Evolutionary conservation across 2,113 vertebrate species (phyloP).

Genomic region (Phoenicopterus ruber): DNA sequence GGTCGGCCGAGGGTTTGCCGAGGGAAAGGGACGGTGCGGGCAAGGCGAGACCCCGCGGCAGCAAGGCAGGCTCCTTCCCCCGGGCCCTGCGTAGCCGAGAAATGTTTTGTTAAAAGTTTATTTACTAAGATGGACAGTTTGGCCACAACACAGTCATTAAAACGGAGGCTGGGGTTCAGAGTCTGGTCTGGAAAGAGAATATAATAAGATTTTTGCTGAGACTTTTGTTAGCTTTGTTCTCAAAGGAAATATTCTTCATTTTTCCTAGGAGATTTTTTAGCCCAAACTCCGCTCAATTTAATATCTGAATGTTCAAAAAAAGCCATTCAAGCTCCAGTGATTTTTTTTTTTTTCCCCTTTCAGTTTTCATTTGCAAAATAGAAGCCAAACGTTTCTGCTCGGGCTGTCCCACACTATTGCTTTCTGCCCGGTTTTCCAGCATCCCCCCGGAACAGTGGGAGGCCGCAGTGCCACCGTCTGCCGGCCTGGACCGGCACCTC

Average conservation of each 20-base stretch:
- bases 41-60: background rate
- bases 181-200: background rate
- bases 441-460: fast-evolving
- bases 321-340: background rate
- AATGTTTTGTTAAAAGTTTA: background rate
- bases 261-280: background rate
- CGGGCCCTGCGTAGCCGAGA: fast-evolving
- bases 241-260: slow-evolving; percentile 31
- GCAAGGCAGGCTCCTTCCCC: background rate
- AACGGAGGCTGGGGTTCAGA: background rate
- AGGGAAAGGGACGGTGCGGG: background rate
- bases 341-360: background rate
- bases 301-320: background rate
- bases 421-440: background rate
- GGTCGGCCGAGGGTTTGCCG: background rate
- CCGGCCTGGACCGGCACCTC: background rate
- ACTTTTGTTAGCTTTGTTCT: slow-evolving; percentile 28
- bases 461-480: background rate
- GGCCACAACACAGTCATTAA: background rate
- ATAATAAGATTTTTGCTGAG: background rate
- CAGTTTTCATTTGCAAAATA: background rate
- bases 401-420: background rate
- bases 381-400: background rate
- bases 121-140: background rate
- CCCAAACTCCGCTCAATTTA: background rate